Evolutionary conservation across 2,888 invertebrate genomes (phyloP), one percentile per base, ranked within the genome.

Genomic region (Drosophila eohydei): DNA sequence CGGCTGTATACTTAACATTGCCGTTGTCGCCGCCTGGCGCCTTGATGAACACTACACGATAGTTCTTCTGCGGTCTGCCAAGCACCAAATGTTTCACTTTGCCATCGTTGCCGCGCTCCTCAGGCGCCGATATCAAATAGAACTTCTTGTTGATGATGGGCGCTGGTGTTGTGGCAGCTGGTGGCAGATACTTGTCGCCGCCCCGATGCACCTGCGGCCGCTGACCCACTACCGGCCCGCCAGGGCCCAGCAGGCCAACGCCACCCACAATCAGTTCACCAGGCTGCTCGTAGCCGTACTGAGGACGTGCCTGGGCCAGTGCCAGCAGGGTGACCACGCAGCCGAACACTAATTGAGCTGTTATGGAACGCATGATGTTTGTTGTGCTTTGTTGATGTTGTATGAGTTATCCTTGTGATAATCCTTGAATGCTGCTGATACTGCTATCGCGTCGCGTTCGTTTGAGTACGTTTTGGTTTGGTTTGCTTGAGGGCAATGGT

Each of bases 31-130:
- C 73, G 14, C 80, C 76, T 4, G 93, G 93, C 1, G 93, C 92
- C 85, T 92, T 93, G 68, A 93, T 92, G 80, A 93, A 93, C 3
- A 93, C 91, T 14, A 93, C 92, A 0, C 93, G 92, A 60, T 92
- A 93, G 72, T 91, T 92, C 71, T 89, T 92, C 70, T 93, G 93
- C 1, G 92, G 90, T 3, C 91, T 87, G 32, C 93, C 93, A 72
- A 93, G 73, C n/a, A 91, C 88, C 61, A 93, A 76, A 34, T 92
- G 92, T 75, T 92, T 92, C 12, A 87, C 80, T 64, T 88, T 90
- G 62, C 77, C 71, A 30, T 89, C 88, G 34, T 84, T 85, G 68
- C 88, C 82, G 56, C 83, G 83, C 40, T 92, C 93, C 78, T 93
- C 93, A 32, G 93, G 92, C 1, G 93, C 92, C 0, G 92, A 91